These are phyloP conservation scores for Phortica variegata DNA, from an alignment of 1,140 invertebrate species.

Conservation along the genomic window DNA sequence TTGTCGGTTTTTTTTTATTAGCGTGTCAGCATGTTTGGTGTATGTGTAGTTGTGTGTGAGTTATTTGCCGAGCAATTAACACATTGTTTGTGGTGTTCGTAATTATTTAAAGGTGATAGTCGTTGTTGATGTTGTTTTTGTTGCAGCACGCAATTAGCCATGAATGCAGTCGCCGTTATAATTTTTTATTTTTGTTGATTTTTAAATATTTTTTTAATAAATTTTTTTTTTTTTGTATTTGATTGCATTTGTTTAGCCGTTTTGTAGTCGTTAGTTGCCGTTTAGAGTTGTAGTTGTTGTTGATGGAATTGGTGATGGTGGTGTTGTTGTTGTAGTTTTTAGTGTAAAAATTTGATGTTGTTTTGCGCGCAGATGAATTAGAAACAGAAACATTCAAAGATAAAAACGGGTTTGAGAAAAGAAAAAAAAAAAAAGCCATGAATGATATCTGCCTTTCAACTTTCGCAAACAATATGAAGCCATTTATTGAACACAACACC, in stretches of 20 bases:
- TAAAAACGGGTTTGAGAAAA: no score
- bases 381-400: no score
- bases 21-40: not conserved
- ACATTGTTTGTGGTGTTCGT: constrained; percentile 21
- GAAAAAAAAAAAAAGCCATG: constrained; percentile 48
- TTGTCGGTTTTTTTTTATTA: constrained; percentile 4
- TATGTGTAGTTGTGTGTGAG: constrained; percentile 6
- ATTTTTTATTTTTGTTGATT: not conserved
- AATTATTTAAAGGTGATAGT: no score
- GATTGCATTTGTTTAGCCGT: constrained; percentile 46
- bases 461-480: no score
- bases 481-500: no score
- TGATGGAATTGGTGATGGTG: no score
- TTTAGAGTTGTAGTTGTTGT: constrained; percentile 12
- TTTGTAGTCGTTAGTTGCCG: constrained; percentile 14
- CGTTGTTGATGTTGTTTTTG: constrained; percentile 14
- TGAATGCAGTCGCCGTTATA: constrained; percentile 46
- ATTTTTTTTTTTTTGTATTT: constrained; percentile 15
- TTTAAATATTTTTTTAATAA: constrained; percentile 7
- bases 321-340: constrained; percentile 24
- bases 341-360: not conserved
- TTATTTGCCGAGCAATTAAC: no score
- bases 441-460: no score
- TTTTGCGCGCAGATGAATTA: no score
- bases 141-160: constrained; percentile 41